Evolutionary conservation across 2,888 invertebrate species (phyloP).

Genomic region (Lasioglossum malachurum): DNA sequence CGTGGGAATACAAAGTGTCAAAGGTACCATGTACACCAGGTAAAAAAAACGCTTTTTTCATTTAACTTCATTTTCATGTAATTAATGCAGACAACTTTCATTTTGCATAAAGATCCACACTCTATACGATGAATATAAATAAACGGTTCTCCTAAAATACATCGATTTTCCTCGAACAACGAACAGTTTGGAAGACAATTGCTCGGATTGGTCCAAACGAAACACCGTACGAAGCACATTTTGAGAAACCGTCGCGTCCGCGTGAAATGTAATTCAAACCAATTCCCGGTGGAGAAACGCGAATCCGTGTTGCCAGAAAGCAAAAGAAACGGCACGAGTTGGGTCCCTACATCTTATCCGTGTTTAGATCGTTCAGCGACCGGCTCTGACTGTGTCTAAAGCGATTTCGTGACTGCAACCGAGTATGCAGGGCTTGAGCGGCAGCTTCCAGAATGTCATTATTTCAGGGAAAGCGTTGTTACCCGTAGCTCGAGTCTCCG

Average conservation of each 20-base stretch:
- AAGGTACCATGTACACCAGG: too few relatives aligned
- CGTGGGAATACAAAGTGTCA: too few relatives aligned
- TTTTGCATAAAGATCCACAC: too few relatives aligned
- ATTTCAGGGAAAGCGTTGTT: conserved; percentile 51
- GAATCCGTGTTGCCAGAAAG: conserved; percentile 7
- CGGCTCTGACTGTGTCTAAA: conserved; percentile 15
- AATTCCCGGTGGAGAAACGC: not conserved
- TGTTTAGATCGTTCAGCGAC: not conserved
- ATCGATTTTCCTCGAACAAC: not conserved
- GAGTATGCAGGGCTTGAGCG: conserved; percentile 17
- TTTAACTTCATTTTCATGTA: too few relatives aligned
- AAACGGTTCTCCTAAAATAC: too few relatives aligned
- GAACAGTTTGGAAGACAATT: not conserved
- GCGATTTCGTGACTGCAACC: conserved; percentile 46
- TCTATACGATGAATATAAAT: too few relatives aligned
- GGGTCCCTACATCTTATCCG: not conserved
- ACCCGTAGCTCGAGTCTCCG: conserved; percentile 18
- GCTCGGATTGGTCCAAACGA: not conserved
- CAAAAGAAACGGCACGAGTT: conserved; percentile 1
- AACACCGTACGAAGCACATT: not conserved
- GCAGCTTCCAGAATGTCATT: conserved; percentile 44
- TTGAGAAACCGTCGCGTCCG: not conserved
- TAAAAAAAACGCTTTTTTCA: too few relatives aligned
- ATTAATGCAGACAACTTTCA: too few relatives aligned
- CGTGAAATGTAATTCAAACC: not conserved